Percentiles rank a stretch among this genome's conserved stretches.
These are phyloP conservation scores for Prochilodus magdalenae DNA, from an alignment of 2,113 vertebrate species.

Conservation along the genomic window DNA sequence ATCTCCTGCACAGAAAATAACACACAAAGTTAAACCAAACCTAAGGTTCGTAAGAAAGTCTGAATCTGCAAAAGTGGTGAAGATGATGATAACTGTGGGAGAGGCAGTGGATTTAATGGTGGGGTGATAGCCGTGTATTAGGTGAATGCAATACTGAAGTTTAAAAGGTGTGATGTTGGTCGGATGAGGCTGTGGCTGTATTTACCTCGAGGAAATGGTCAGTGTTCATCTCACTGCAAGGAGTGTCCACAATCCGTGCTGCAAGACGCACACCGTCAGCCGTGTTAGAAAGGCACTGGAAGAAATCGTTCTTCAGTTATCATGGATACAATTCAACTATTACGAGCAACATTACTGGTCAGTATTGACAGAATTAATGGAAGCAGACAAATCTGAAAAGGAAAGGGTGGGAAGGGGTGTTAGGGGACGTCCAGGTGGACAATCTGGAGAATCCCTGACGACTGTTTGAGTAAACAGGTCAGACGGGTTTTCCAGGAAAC, in stretches of 20 bases:
- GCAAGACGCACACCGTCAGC: constrained; percentile 91
- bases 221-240: constrained; percentile 96
- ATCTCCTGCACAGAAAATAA: constrained; percentile 85
- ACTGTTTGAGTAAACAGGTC: background rate
- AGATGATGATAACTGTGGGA: too few relatives aligned
- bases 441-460: background rate
- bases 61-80: too few relatives aligned
- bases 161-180: background rate
- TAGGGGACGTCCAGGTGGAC: too few relatives aligned
- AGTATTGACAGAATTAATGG: background rate
- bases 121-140: too few relatives aligned
- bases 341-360: background rate
- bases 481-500: background rate
- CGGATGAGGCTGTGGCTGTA: background rate
- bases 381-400: background rate
- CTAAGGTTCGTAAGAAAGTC: too few relatives aligned
- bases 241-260: constrained; percentile 94
- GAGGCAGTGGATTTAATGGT: too few relatives aligned
- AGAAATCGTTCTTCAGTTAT: constrained; percentile 13
- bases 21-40: background rate
- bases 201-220: constrained; percentile 90
- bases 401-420: too few relatives aligned
- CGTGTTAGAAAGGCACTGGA: constrained; percentile 86
- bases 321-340: background rate
- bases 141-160: too few relatives aligned